Evolutionary conservation across 2,888 invertebrate species (phyloP).

Genomic region (Scrobipalpa atriplicella): DNA sequence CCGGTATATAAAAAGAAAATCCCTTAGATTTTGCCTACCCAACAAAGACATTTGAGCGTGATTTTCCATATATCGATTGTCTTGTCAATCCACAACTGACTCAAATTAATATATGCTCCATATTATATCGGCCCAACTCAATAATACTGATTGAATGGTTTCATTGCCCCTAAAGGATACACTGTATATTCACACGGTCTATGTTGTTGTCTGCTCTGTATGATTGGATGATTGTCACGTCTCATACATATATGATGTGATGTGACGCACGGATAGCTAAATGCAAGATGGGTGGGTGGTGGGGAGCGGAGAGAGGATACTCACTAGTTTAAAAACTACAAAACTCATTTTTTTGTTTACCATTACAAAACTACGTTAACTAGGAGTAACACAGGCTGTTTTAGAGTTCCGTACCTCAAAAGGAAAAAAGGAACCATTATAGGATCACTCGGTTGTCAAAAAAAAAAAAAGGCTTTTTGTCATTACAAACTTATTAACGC

Average conservation of each 20-base stretch:
- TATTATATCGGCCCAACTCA: constrained; percentile 29
- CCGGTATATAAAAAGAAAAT: too few species aligned
- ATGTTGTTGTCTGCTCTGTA: constrained; percentile 47
- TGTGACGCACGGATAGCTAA: background rate
- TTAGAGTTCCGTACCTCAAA: too few species aligned
- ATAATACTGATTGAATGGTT: constrained; percentile 46
- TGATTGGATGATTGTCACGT: constrained; percentile 66
- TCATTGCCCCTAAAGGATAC: constrained; percentile 58
- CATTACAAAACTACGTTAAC: too few species aligned
- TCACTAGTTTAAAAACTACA: too few species aligned
- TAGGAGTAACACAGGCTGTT: too few species aligned
- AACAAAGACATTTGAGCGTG: background rate
- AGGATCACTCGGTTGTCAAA: too few species aligned
- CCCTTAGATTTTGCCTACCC: too few species aligned
- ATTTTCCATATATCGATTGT: background rate
- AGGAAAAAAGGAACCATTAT: too few species aligned
- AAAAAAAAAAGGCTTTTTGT: too few species aligned
- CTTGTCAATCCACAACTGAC: background rate
- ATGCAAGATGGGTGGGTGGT: background rate
- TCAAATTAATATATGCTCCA: constrained; percentile 33
- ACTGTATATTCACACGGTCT: constrained; percentile 63
- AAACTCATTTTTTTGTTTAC: too few species aligned
- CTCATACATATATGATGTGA: constrained; percentile 32
- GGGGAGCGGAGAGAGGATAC: background rate
- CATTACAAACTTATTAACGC: too few species aligned